These are phyloP conservation scores for Leptothorax acervorum DNA, from an alignment of 2,888 invertebrate genomes.

Conservation along the genomic window DNA sequence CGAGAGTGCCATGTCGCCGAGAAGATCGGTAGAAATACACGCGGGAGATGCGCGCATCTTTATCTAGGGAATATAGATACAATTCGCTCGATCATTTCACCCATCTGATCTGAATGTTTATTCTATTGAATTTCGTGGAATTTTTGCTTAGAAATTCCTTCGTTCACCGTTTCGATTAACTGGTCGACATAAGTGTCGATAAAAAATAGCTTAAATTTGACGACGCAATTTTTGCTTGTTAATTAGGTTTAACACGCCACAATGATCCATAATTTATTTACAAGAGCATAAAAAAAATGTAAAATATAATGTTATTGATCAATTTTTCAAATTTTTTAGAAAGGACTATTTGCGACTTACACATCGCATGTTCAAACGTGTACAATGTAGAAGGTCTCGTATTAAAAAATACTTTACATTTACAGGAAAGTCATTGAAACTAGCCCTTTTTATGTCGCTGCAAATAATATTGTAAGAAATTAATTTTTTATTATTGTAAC, in stretches of 20 bases:
- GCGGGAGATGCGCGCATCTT: conserved; percentile 85
- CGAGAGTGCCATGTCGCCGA: conserved; percentile 91
- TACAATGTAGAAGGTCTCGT: too few relatives aligned
- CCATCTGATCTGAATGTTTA: conserved; percentile 68
- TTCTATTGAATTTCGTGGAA: not conserved
- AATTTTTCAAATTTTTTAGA: not conserved
- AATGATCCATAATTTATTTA: not conserved
- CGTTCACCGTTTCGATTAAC: not conserved
- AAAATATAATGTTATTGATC: not conserved
- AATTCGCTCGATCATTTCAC: conserved; percentile 87
- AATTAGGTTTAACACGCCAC: not conserved
- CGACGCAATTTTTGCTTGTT: not conserved
- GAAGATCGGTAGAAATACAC: conserved; percentile 75
- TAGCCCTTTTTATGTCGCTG: too few relatives aligned
- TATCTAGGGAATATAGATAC: conserved; percentile 88
- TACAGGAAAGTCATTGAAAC: too few relatives aligned
- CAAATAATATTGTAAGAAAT: too few relatives aligned
- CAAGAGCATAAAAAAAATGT: not conserved
- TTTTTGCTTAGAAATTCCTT: not conserved
- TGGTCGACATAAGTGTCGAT: not conserved
- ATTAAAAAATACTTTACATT: too few relatives aligned
- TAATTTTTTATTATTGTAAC: too few relatives aligned
- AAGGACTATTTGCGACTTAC: not conserved
- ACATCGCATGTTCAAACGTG: too few relatives aligned
- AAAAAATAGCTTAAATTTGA: not conserved